Evolutionary conservation across 2,113 vertebrate species (phyloP), one percentile per base, ranked within the genome.

Genomic region (Pardalotus punctatus): DNA sequence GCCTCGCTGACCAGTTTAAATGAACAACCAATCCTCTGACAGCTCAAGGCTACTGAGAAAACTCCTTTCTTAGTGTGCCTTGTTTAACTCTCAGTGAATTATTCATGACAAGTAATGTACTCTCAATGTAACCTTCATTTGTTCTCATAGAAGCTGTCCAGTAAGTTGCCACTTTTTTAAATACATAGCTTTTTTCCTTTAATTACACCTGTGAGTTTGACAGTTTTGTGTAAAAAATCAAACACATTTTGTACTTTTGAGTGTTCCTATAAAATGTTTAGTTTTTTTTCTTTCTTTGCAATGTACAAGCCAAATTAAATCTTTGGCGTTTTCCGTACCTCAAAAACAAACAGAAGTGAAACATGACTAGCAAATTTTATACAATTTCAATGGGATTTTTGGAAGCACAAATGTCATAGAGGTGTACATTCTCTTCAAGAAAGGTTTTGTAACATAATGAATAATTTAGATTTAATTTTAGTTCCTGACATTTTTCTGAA

Each of bases 101-200:
- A 94, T 95, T 96, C 43, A 95, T 88, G 56, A 42, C 54, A 66
- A 90, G 78, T 73, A 92, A 92, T 66, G 42, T 54, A 82, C 60
- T 81, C 92, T 78, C 54, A 77, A 42, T 88, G 90, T 92, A 92
- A 94, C 86, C 91, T 94, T 94, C 64, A 74, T 83, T 77, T 77
- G 65, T 81, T 50, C 69, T 85, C n/a, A 24, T 3, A 47, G 54
- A 88, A 74, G 14, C 21, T 92, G 12, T 89, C n/a, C 35, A 58
- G 27, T 45, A 79, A 71, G 11, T 33, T 94, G 19, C 8, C n/a
- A 58, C 20, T 20, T 79, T 94, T 91, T 42, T 6, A 81, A 79
- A 61, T 38, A 35, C 11, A 42, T 35, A 8, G 2, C 1, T 21
- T 78, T 87, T 48, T 61, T 5, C 11, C 40, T 89, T 83, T 25